Conservation (phyloP, 1,140 invertebrate genomes). For the Zaprionus gabonicus region DNA sequence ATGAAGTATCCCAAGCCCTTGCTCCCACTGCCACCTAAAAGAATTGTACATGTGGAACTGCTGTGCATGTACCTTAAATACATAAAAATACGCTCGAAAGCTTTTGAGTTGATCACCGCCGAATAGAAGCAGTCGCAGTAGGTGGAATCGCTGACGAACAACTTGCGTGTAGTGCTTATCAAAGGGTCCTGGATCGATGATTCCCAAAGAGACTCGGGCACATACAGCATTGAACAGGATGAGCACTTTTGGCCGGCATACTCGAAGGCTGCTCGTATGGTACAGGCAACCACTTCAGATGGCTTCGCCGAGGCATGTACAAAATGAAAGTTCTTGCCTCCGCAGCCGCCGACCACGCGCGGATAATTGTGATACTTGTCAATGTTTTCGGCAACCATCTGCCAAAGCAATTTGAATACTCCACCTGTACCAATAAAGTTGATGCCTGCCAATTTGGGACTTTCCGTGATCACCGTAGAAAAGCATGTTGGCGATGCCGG, state of each 20-base stretch:
- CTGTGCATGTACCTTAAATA: slow-evolving; percentile 96
- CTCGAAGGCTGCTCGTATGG: slow-evolving; percentile 97
- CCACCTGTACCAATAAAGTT: slow-evolving; percentile 93
- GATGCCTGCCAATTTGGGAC: slow-evolving; percentile 93
- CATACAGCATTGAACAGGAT: slow-evolving; percentile 97
- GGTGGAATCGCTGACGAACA: slow-evolving; percentile 94
- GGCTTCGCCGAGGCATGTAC: slow-evolving; percentile 95
- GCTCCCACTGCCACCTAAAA: slow-evolving; percentile 95
- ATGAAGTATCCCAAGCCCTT: slow-evolving; percentile 96
- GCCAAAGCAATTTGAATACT: slow-evolving; percentile 97
- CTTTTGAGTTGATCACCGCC: slow-evolving; percentile 97
- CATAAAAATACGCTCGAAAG: slow-evolving; percentile 93
- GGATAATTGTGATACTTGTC: slow-evolving; percentile 95
- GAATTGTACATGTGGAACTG: slow-evolving; percentile 90
- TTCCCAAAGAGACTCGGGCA: slow-evolving; percentile 95
- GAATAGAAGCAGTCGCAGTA: slow-evolving; percentile 94
- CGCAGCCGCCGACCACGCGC: slow-evolving; percentile 96
- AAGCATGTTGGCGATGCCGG: slow-evolving; percentile 96
- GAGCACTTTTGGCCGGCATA: slow-evolving; percentile 99
- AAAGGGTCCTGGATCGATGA: slow-evolving; percentile 45
- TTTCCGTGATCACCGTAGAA: slow-evolving; percentile 93
- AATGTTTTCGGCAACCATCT: slow-evolving; percentile 95
- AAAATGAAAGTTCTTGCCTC: slow-evolving; percentile 99
- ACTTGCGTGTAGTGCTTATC: slow-evolving; percentile 78
- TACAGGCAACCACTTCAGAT: slow-evolving; percentile 90